Percentiles rank a stretch among this genome's conserved stretches.
Conservation (phyloP, 1,140 invertebrate species). For the Anagrus nilaparvatae region DNA sequence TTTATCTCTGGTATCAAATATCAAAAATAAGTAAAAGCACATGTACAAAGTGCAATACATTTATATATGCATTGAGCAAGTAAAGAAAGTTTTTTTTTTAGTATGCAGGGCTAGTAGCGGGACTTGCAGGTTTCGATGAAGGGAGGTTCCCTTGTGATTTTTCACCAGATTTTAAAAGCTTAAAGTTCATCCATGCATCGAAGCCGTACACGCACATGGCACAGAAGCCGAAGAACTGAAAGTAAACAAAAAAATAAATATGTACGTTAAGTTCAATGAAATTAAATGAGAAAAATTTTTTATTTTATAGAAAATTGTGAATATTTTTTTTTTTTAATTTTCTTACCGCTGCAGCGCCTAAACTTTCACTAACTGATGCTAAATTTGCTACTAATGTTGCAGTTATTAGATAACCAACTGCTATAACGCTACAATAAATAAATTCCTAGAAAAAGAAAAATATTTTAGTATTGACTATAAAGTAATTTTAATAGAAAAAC, state of each 20-base stretch:
- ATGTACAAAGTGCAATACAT: too few relatives aligned
- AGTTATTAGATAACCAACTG: slow-evolving; percentile 60
- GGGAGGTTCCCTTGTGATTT: slow-evolving; percentile 64
- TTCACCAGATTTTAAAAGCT: slow-evolving; percentile 49
- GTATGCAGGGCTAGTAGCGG: slow-evolving; percentile 40
- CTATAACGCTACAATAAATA: slow-evolving; percentile 60
- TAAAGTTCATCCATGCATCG: slow-evolving; percentile 68
- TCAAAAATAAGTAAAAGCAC: too few relatives aligned
- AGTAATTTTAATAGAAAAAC: slow-evolving; percentile 23
- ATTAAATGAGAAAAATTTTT: too few relatives aligned
- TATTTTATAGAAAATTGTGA: slow-evolving; percentile 2
- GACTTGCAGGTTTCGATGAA: slow-evolving; percentile 52
- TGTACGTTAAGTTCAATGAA: too few relatives aligned
- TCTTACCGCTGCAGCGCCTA: slow-evolving; percentile 56
- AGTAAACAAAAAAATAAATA: slow-evolving; percentile 24
- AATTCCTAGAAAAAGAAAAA: slow-evolving; percentile 50
- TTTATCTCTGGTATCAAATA: too few relatives aligned
- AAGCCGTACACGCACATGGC: slow-evolving; percentile 65
- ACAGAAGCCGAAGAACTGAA: slow-evolving; percentile 71
- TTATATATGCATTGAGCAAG: slow-evolving; percentile 17
- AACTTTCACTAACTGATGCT: slow-evolving; percentile 39
- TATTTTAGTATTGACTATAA: too few relatives aligned
- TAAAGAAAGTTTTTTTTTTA: too few relatives aligned
- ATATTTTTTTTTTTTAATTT: slow-evolving; percentile 12
- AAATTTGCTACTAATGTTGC: slow-evolving; percentile 49